A percentile compares a stretch with the other conserved stretches of the same genome.
Conservation (phyloP, 2,797 vertebrate species). For the Dallia pectoralis region DNA sequence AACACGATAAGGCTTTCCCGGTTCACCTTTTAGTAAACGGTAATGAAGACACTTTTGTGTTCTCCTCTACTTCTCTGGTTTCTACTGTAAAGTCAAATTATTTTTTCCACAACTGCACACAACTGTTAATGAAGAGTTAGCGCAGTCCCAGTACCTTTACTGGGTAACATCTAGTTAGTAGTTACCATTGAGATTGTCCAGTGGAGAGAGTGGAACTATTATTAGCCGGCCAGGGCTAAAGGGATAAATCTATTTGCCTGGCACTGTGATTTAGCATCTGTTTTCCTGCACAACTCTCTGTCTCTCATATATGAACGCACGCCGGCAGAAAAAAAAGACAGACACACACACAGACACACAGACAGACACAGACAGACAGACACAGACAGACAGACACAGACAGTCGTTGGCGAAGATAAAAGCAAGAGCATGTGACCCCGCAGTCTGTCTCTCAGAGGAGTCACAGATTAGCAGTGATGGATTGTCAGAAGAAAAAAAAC, state of each 20-base stretch:
- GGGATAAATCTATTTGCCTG: conserved; percentile 52
- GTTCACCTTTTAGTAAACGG: no score
- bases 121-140: no score
- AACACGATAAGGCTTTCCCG: no score
- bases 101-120: no score
- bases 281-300: conserved; percentile 10
- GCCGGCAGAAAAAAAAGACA: neutral
- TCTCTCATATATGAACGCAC: neutral
- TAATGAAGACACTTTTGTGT: no score
- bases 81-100: no score
- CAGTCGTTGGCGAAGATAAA: neutral
- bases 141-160: no score
- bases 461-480: conserved; percentile 31
- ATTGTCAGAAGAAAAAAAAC: conserved; percentile 41
- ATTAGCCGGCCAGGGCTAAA: conserved; percentile 63
- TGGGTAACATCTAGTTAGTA: conserved; percentile 8
- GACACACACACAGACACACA: neutral
- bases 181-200: conserved; percentile 42
- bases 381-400: neutral
- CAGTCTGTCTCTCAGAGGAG: conserved; percentile 24
- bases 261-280: conserved; percentile 77
- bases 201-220: conserved; percentile 56
- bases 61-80: no score
- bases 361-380: no score
- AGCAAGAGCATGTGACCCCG: conserved; percentile 22